phyloP scores from a whole-genome alignment of 2,113 vertebrate species.

The Sebastes schlegelii region DNA sequence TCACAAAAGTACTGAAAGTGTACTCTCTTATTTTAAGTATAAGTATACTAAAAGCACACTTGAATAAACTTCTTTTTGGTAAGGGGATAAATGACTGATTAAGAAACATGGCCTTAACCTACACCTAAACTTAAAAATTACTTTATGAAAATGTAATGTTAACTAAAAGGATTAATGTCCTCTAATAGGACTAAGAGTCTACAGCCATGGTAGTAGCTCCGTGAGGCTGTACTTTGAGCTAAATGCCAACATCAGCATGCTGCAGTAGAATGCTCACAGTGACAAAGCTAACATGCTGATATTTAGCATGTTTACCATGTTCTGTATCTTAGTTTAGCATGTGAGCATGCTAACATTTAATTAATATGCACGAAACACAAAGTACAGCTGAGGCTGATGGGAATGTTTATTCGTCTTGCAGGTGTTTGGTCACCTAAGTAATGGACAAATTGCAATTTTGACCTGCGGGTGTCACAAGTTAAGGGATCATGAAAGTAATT shows the following conservation, averaged over 20 bases:
- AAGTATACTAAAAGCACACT: too few species aligned
- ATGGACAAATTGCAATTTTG: neutral
- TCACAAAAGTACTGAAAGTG: too few species aligned
- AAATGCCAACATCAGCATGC: neutral
- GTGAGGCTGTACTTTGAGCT: neutral
- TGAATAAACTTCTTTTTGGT: neutral
- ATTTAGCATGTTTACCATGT: neutral
- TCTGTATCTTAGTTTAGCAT: too few species aligned
- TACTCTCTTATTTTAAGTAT: too few species aligned
- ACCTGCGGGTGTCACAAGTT: neutral
- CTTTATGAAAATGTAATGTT: neutral
- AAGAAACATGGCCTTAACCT: neutral
- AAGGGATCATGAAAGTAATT: neutral
- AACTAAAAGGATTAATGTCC: neutral
- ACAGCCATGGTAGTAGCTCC: neutral
- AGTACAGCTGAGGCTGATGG: too few species aligned
- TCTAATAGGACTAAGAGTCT: neutral
- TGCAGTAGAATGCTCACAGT: neutral
- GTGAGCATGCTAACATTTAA: too few species aligned
- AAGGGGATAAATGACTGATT: neutral
- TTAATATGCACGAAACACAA: too few species aligned
- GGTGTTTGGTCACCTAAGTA: neutral
- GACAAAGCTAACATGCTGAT: neutral
- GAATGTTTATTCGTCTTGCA: too few species aligned
- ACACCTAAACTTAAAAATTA: neutral